Percentiles rank a stretch among this genome's conserved stretches.
Evolutionary conservation across 1,140 invertebrate genomes (phyloP).

Genomic region (Drosophila sturtevanti): DNA sequence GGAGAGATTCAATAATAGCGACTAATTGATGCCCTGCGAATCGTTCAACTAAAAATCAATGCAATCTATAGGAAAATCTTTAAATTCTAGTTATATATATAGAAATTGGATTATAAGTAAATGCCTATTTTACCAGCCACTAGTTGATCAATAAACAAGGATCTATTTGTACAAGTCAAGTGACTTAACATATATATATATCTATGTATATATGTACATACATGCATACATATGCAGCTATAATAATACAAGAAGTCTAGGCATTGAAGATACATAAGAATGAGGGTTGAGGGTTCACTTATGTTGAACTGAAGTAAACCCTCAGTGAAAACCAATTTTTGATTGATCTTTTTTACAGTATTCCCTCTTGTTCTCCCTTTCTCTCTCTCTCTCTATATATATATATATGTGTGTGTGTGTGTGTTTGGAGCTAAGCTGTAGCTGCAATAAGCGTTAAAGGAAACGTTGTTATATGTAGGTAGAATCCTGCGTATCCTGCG

Average conservation of each 20-base stretch:
- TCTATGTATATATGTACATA: conserved; percentile 27
- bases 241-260: neutral
- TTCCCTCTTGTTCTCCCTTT: no score
- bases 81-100: no score
- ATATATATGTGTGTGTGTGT: conserved; percentile 12
- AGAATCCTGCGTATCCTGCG: conserved; percentile 73
- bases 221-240: conserved; percentile 20
- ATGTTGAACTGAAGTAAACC: conserved; percentile 10
- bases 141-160: no score
- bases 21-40: conserved; percentile 12
- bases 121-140: no score
- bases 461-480: conserved; percentile 16
- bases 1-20: neutral
- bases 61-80: no score
- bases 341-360: conserved; percentile 69
- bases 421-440: conserved; percentile 42
- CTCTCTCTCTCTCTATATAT: no score
- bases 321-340: conserved; percentile 56
- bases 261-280: conserved; percentile 14
- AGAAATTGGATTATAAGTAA: no score
- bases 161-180: conserved; percentile 44
- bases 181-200: conserved; percentile 27
- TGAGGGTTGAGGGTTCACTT: conserved; percentile 7
- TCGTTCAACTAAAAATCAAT: neutral
- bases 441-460: conserved; percentile 31